Evolutionary conservation across 2,888 invertebrate genomes (phyloP), one percentile per base, ranked within the genome.

Genomic region (Mamestra brassicae): DNA sequence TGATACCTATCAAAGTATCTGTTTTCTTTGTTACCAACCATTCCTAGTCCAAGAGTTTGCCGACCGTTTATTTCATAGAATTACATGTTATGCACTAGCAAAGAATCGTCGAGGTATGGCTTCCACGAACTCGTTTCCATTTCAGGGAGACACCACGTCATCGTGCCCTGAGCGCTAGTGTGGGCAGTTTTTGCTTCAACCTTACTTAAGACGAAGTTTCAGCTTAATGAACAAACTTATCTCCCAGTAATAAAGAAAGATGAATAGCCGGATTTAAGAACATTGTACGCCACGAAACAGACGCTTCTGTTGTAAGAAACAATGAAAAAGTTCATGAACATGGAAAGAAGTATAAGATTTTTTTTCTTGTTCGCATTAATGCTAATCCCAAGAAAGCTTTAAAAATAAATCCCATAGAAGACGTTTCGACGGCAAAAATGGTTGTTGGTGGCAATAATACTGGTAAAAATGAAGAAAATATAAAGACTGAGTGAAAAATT

Each of bases 131-230:
- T 83, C 74, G 77, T 84, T 86, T 70, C 90, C 91, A 85, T 90
- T 90, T 91, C 88, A 90, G 88, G 90, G 85, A 85, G 80, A 65
- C 75, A 80, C 84, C 84, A 80, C 88, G 89, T 90, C 90, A 90
- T 89, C 82, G 77, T 70, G 78, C 84, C 84, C 84, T 74, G 64
- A 83, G 78, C 72, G 77, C 84, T 76, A 79, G 76, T 78, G 75
- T 75, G 75, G 76, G 73, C 72, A 76, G 88, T 88, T 90, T 89
- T 91, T 89, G 76, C 74, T 74, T 58, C 74, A 78, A 83, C 80
- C 71, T 80, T 80, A 81, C 82, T 89, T 89, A 90, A 90, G 88
- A 86, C 72, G 85, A 89, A 88, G 89, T 85, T 85, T 71, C 70
- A 62, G 68, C 76, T 80, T 79, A 82, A 82, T 76, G 75, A 82